Evolutionary conservation across 2,797 vertebrate genomes (phyloP).

Genomic region (Astyanax mexicanus): DNA sequence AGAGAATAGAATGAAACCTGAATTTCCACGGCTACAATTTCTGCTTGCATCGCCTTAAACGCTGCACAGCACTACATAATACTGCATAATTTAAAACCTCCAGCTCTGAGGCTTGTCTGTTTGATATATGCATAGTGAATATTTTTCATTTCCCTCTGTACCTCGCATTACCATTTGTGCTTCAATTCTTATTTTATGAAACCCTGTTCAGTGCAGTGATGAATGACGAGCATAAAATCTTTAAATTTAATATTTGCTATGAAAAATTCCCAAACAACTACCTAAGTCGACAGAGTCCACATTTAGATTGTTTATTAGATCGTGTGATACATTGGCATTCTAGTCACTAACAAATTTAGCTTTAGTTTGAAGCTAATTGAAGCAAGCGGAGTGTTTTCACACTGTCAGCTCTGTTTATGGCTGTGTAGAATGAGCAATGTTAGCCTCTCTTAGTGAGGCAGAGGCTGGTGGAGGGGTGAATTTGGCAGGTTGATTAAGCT

Average conservation of each 20-base stretch:
- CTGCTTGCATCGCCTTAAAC: neutral
- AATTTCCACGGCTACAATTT: neutral
- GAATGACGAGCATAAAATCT: neutral
- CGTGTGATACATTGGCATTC: neutral
- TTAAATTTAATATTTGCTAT: neutral
- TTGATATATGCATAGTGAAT: too few relatives aligned
- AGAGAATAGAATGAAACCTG: too few relatives aligned
- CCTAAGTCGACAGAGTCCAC: neutral
- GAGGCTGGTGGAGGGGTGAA: neutral
- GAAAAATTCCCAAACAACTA: neutral
- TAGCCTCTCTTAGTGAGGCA: neutral
- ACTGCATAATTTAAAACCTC: too few relatives aligned
- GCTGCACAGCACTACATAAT: too few relatives aligned
- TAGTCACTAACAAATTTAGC: constrained; percentile 11
- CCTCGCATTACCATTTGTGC: too few relatives aligned
- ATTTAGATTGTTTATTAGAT: neutral
- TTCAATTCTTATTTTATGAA: neutral
- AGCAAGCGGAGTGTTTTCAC: constrained; percentile 21
- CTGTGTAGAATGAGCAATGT: constrained; percentile 13
- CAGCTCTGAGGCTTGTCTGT: too few relatives aligned
- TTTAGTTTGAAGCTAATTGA: constrained; percentile 26
- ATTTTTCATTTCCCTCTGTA: too few relatives aligned
- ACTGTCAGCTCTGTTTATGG: constrained; percentile 27
- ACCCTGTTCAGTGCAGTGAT: neutral
- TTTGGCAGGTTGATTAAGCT: neutral